Evolutionary conservation across 2,797 vertebrate species (phyloP).

Genomic region (Leucoraja ocellata): DNA sequence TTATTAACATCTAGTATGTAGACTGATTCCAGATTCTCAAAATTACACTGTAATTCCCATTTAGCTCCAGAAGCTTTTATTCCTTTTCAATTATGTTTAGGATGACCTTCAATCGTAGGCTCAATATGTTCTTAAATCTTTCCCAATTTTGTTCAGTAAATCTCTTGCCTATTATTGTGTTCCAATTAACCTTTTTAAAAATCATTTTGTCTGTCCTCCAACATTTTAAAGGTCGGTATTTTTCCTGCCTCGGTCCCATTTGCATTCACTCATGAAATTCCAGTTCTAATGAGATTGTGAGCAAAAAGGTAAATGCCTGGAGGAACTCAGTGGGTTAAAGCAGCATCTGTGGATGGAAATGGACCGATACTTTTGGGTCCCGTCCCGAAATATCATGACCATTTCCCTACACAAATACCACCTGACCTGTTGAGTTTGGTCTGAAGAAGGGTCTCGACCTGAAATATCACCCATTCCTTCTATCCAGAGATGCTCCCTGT

Average conservation of each 20-base stretch:
- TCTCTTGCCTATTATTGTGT: constrained; percentile 4
- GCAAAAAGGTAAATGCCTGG: too few species aligned
- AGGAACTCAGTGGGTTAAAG: too few species aligned
- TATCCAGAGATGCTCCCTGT: too few species aligned
- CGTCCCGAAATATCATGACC: too few species aligned
- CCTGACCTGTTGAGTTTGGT: too few species aligned
- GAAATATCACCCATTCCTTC: too few species aligned
- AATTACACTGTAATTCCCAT: neutral
- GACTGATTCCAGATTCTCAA: neutral
- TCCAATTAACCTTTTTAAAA: constrained; percentile 35
- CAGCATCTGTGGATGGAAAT: too few species aligned
- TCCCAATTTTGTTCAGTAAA: neutral
- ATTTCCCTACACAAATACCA: too few species aligned
- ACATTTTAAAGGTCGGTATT: constrained; percentile 25
- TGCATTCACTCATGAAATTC: constrained; percentile 16
- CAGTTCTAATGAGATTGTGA: neutral
- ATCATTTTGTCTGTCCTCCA: constrained; percentile 8
- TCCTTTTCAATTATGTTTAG: neutral
- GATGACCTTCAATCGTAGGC: neutral
- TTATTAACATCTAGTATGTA: neutral
- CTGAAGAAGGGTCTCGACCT: too few species aligned
- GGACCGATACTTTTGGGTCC: too few species aligned
- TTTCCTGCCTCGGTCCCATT: neutral
- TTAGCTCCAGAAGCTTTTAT: neutral
- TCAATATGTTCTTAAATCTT: constrained; percentile 4